These are phyloP conservation scores for Cataglyphis rosenhaueri DNA, from an alignment of 2,888 invertebrate genomes.

Conservation along the genomic window DNA sequence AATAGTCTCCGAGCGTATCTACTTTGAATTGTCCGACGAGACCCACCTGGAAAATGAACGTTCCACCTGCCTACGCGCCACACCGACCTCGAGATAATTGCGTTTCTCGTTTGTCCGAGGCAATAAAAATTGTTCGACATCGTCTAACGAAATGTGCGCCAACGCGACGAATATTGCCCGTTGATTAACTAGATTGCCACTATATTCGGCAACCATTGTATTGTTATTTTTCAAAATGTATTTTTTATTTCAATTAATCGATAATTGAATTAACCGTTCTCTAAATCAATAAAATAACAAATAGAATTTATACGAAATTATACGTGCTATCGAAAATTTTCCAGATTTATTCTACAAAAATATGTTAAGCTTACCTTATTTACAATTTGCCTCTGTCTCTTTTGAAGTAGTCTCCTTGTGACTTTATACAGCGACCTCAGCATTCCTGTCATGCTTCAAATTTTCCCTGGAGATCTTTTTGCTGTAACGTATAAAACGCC, in stretches of 20 bases:
- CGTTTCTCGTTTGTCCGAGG: slow-evolving; percentile 51
- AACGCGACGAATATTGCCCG: slow-evolving; percentile 18
- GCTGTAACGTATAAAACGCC: too few relatives aligned
- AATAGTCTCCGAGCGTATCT: slow-evolving; percentile 38
- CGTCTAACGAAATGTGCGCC: slow-evolving; percentile 27
- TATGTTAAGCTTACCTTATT: too few relatives aligned
- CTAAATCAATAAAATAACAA: neutral
- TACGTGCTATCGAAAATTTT: too few relatives aligned
- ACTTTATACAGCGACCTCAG: too few relatives aligned
- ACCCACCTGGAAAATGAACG: slow-evolving; percentile 47
- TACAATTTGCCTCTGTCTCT: too few relatives aligned
- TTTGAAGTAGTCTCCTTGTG: too few relatives aligned
- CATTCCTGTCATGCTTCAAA: too few relatives aligned
- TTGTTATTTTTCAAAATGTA: neutral
- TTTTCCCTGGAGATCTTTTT: too few relatives aligned
- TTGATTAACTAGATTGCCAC: slow-evolving; percentile 31
- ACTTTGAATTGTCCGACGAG: slow-evolving; percentile 44
- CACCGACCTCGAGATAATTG: slow-evolving; percentile 57
- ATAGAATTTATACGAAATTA: too few relatives aligned
- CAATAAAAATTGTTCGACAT: slow-evolving; percentile 38
- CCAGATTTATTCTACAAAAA: too few relatives aligned
- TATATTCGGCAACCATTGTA: neutral
- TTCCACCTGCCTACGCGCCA: slow-evolving; percentile 55
- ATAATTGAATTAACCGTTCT: neutral
- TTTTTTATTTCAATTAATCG: slow-evolving; percentile 5